phyloP scores from a whole-genome alignment of 64 coral and sea anemone species.

The Catalaphyllia jardinei region DNA sequence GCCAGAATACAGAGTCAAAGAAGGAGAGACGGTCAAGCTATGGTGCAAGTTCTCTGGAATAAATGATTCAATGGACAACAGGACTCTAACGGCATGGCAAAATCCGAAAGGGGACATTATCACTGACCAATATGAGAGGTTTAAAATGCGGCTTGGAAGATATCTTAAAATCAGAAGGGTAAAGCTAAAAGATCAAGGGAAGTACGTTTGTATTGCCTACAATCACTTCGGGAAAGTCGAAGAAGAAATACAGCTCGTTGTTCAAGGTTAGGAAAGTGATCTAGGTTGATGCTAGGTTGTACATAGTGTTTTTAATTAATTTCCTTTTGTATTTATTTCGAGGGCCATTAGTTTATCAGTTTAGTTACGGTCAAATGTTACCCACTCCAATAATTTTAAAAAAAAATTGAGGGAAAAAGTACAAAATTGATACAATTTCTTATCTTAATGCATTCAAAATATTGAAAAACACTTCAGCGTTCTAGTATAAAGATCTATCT shows the following conservation, averaged over 20 bases:
- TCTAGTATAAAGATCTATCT: no score
- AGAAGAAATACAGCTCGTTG: constrained; percentile 22
- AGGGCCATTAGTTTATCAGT: no score
- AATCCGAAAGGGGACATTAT: constrained; percentile 10
- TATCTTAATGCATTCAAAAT: no score
- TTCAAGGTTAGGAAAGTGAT: constrained; percentile 17
- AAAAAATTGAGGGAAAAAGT: no score
- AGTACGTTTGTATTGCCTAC: constrained; percentile 36
- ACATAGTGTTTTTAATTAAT: no score
- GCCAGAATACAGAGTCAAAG: constrained; percentile 22
- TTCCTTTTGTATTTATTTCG: no score
- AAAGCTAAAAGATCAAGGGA: constrained; percentile 36
- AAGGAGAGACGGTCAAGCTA: constrained; percentile 47
- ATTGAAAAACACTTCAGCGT: no score
- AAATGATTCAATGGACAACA: constrained; percentile 26
- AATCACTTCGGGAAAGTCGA: constrained; percentile 35
- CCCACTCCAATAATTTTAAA: no score
- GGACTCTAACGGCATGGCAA: constrained; percentile 59
- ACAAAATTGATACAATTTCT: background rate
- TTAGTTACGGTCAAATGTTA: no score
- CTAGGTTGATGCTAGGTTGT: no score
- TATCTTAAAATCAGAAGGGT: constrained; percentile 51
- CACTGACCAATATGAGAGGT: constrained; percentile 28
- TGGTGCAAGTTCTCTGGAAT: constrained; percentile 55
- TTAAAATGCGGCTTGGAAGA: constrained; percentile 17